These are phyloP conservation scores for Griposia aprilina DNA, from an alignment of 2,888 invertebrate genomes.

Conservation along the genomic window DNA sequence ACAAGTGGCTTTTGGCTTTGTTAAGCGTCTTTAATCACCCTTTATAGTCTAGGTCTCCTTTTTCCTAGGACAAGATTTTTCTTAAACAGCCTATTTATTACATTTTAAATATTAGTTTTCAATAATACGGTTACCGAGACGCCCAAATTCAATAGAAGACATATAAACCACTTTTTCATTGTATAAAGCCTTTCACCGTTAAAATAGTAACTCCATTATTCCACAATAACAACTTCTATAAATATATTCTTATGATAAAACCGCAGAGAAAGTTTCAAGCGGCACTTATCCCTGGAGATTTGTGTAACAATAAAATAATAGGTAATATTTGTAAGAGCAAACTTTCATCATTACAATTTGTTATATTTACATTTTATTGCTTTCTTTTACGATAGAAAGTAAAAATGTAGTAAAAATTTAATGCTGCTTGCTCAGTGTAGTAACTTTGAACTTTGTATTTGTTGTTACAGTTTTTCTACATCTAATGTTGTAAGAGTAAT, in stretches of 20 bases:
- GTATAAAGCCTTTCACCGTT: neutral
- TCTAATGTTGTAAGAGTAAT: neutral
- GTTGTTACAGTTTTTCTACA: neutral
- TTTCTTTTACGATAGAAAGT: slow-evolving; percentile 41
- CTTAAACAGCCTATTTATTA: too few species aligned
- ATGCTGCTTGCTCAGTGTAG: slow-evolving; percentile 30
- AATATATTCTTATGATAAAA: slow-evolving; percentile 29
- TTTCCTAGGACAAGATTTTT: neutral
- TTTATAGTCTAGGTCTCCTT: too few species aligned
- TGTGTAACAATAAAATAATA: slow-evolving; percentile 45
- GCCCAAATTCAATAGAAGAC: neutral
- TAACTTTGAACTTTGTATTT: slow-evolving; percentile 27
- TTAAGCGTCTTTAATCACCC: neutral
- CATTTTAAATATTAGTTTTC: neutral
- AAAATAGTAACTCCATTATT: slow-evolving; percentile 13
- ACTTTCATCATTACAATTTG: slow-evolving; percentile 57
- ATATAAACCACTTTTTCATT: neutral
- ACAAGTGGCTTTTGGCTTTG: neutral
- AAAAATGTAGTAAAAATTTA: slow-evolving; percentile 48
- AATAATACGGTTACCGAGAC: neutral
- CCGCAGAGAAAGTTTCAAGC: slow-evolving; percentile 31
- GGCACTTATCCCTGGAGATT: slow-evolving; percentile 35
- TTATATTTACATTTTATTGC: slow-evolving; percentile 53
- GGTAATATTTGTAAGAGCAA: slow-evolving; percentile 40
- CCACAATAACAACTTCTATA: neutral